Evolutionary conservation across 2,888 invertebrate species (phyloP), one percentile per base, ranked within the genome.

Genomic region (Lithophane leautieri): DNA sequence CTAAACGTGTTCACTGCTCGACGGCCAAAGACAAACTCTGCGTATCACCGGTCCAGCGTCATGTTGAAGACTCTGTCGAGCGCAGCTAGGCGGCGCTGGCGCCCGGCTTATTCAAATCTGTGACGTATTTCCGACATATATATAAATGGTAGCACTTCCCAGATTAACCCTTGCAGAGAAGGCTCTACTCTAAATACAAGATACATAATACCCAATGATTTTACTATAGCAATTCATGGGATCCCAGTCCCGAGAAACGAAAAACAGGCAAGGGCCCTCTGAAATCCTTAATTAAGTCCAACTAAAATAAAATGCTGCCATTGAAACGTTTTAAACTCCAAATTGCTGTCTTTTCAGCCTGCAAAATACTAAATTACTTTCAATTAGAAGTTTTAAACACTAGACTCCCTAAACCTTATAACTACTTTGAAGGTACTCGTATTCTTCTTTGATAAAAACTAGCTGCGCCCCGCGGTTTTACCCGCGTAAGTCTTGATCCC

Each of bases 291-390:
- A 79, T 60, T 60, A 73, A 71, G 22, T 28, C 16, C 16, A 25
- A 50, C 54, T 60, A n/a, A 52, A 70, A 80, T 67, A 34, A 62
- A 67, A 67, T 22, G 40, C 40, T 22, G 28, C 12, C 52, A 67
- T 58, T 70, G n/a, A 54, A 79, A 67, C 11, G 22, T 61, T 69
- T 44, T 8, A 63, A 79, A 25, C 42, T 52, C 50, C 40, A 60
- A 79, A 68, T 68, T 65, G 19, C 68, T 68, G 12, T 58, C 34
- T 63, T 81, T 67, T 58, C 28, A 70, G 40, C 9, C 16, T 0
- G 16, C 25, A 44, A 61, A 65, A 73, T 79, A 58, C 80, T 50
- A 60, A 73, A 79, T 73, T 54, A 69, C 52, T 28, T 79, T 47
- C 4, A 73, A 69, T 69, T 66, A 44, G 2, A 69, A 42, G 8